Evolutionary conservation across 2,797 vertebrate species (phyloP), one percentile per base, ranked within the genome.

Genomic region (Esox masquinongy): DNA sequence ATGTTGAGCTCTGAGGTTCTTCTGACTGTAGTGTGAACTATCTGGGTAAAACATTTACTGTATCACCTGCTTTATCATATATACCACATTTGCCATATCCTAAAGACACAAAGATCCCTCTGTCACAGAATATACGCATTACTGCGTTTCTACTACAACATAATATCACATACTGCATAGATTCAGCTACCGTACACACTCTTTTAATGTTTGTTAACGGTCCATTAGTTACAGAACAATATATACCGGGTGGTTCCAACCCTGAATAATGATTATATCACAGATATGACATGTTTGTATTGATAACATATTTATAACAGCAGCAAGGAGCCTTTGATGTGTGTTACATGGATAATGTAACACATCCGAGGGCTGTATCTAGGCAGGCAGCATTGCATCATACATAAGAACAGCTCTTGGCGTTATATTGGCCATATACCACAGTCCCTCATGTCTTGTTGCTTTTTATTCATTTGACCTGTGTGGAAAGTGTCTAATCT

Each of bases 401-500:
- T 1, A 16, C 15, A n/a, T 56, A 16, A 43, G 39, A 43, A 43
- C 9, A 43, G 39, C 39, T 43, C 9, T 9, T 43, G 9, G 39
- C 39, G 29, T 31, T 31, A 31, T 31, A 31, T 43, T 6, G 5
- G 39, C 9, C 9, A 43, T 6, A 43, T 6, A 43, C 51, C 51
- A 56, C 51, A 56, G 16, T 16, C 51, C 16, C 15, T 66, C 11
- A 66, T 29, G 24, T 9, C 39, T 43, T 4, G 5, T 43, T 43
- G 39, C 5, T 64, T 22, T 69, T 6, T 49, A 69, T 69, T 17
- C 11, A 39, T 49, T 84, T 85, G 79, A 79, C 79, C 73, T 74
- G 49, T 81, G 73, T 82, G 78, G 79, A 82, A 85, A 88, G 83
- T 83, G 83, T 79, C 82, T 83, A 53, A 31, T 69, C 83, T 83